Conservation (phyloP, 1,140 invertebrate species). For the Pseudomyrmex gracilis region DNA sequence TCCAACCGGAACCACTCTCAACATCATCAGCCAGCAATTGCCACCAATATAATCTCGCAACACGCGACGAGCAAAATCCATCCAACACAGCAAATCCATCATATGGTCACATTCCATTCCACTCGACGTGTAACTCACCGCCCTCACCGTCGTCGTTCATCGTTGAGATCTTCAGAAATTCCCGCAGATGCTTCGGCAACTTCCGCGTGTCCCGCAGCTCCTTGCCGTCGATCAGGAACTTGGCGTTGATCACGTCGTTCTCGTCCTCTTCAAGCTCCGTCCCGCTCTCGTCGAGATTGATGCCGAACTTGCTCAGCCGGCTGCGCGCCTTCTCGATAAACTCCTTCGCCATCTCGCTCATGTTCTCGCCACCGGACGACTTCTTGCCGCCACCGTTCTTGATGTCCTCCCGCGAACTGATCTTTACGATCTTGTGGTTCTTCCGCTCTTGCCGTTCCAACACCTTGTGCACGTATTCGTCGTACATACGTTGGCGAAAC, state of each 20-base stretch:
- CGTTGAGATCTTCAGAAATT: slow-evolving; percentile 86
- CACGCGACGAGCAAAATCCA: slow-evolving; percentile 53
- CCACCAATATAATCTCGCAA: slow-evolving; percentile 41
- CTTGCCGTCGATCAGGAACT: slow-evolving; percentile 87
- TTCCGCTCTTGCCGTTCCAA: slow-evolving; percentile 91
- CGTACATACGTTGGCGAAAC: slow-evolving; percentile 92
- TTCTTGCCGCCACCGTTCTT: slow-evolving; percentile 53
- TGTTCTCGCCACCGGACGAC: slow-evolving; percentile 77
- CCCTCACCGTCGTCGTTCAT: slow-evolving; percentile 85
- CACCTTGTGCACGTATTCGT: slow-evolving; percentile 92
- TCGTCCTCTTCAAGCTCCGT: slow-evolving; percentile 83
- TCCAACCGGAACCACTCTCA: neutral
- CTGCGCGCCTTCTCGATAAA: slow-evolving; percentile 90
- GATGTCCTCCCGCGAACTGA: slow-evolving; percentile 83
- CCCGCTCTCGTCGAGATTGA: slow-evolving; percentile 86
- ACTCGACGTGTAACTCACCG: slow-evolving; percentile 83
- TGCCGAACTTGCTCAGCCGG: slow-evolving; percentile 87
- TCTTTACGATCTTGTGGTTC: slow-evolving; percentile 92
- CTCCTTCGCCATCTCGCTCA: slow-evolving; percentile 89
- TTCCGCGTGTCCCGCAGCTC: slow-evolving; percentile 87
- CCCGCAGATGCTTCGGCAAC: slow-evolving; percentile 90
- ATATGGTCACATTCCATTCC: slow-evolving; percentile 25
- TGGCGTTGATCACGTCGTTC: slow-evolving; percentile 76
- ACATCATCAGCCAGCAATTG: slow-evolving; percentile 36
- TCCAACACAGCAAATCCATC: slow-evolving; percentile 64